Base-by-base conservation (phyloP, 2,797 vertebrate species). In the Morus bassanus region DNA sequence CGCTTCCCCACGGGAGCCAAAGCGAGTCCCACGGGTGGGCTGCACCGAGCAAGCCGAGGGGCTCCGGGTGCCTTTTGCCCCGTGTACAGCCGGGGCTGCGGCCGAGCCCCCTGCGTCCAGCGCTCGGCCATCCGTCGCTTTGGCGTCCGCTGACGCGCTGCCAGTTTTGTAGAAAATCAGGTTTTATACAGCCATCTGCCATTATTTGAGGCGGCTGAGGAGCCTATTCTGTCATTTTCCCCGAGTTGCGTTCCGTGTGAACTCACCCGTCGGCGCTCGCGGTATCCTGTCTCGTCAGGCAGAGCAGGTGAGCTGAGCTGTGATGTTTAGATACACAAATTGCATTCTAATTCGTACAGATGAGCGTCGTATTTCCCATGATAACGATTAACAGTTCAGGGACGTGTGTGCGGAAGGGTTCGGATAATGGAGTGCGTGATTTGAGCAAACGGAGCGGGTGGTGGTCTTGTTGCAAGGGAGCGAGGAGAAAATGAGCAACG, bases 291-390 rank as follows among this genome's bases (percentile, higher is more conserved):
- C 64, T 78, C 8, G 1, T 79, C 70, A 31, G 73, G 54, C 74
- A 5, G 89, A 56, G 75, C 91, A 41, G 89, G 67, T 87, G 93
- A 95, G 82, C 88, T 6, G 85, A 56, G 84, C 95, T 12, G 84
- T 18, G 81, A 27, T 72, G 89, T 79, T 85, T 89, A 70, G 91
- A 57, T 70, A 91, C 78, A 31, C 84, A 91, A 88, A 92, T 93
- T n/a, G 74, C 57, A 6, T 57, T 68, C 50, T 92, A 25, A 91
- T 94, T 91, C 59, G 70, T 56, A 54, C 23, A 89, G 80, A 69
- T 63, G 84, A 91, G 77, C 6, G 25, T 13, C 7, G 74, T 53
- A 15, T 86, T 95, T 89, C 93, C 92, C 88, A 11, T 19, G 84
- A 68, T 33, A 56, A 54, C 51, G 74, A 76, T 85, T 65, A 85